Conservation (phyloP, 2,113 vertebrate species). For the Tauraco erythrolophus region DNA sequence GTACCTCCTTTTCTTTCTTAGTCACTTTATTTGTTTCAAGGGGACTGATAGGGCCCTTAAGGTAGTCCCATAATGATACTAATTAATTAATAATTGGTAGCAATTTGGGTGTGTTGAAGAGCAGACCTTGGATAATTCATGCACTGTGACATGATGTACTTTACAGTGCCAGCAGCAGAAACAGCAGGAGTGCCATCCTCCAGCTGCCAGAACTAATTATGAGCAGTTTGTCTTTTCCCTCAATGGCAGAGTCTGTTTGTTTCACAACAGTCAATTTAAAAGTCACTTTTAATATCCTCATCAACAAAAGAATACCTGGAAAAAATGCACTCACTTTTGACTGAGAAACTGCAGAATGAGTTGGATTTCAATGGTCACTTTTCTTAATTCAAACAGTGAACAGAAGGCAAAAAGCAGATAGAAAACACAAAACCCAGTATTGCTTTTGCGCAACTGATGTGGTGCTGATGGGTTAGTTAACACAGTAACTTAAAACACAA, state of each 20-base stretch:
- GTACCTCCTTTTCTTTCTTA: background rate
- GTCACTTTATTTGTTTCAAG: slow-evolving; percentile 29
- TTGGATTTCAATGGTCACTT: slow-evolving; percentile 3
- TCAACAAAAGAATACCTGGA: slow-evolving; percentile 34
- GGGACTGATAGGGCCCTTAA: background rate
- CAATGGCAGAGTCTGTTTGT: slow-evolving; percentile 38
- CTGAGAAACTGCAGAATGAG: background rate
- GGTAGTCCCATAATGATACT: slow-evolving; percentile 36
- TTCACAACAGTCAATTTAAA: slow-evolving; percentile 43
- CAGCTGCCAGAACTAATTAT: slow-evolving; percentile 71
- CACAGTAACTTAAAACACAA: background rate
- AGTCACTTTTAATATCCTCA: slow-evolving; percentile 54
- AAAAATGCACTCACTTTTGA: background rate
- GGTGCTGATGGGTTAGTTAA: background rate
- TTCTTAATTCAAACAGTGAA: background rate
- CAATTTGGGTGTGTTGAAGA: slow-evolving; percentile 51
- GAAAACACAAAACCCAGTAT: background rate
- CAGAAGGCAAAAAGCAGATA: slow-evolving; percentile 4
- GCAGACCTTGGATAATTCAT: slow-evolving; percentile 57
- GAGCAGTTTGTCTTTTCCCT: slow-evolving; percentile 58
- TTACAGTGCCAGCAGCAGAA: slow-evolving; percentile 66
- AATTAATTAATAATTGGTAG: slow-evolving; percentile 71
- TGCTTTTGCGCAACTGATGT: background rate
- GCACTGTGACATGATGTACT: slow-evolving; percentile 53
- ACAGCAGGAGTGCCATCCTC: slow-evolving; percentile 69